Evolutionary conservation across 2,888 invertebrate species (phyloP), one percentile per base, ranked within the genome.

Genomic region (Itoplectis maculator): DNA sequence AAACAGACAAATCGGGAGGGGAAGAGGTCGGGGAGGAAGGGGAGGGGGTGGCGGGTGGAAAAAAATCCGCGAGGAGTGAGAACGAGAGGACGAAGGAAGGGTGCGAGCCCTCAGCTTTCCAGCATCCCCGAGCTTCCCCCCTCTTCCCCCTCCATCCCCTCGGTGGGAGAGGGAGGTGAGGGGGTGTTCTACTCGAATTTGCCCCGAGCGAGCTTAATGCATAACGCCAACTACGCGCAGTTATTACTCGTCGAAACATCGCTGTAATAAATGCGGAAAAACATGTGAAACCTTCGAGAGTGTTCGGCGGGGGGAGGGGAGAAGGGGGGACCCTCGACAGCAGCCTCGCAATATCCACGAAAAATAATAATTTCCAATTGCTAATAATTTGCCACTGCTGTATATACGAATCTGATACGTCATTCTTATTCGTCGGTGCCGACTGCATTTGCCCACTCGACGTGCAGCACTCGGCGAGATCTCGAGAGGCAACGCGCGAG

Each of bases 361-460:
- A 85, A 85, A 85, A 85, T 85, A 82, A 84, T 84, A 83, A 85
- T 79, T 85, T 83, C 66, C 82, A 85, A 84, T 85, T 78, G 77
- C 79, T 70, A 78, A 79, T 85, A 81, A 79, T 77, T 72, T 69
- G 54, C 40, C 23, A 23, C 49, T 69, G 68, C 47, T 15, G 40
- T 56, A 54, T 49, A 45, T 15, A 40, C 37, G 37, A 40, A 40
- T 15, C 61, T 18, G 61, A 61, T 59, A 29, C 29, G 29, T 59
- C 42, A 72, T 59, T 72, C 59, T 56, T 72, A 72, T 72, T 72
- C 45, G 70, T n/a, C 69, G 51, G 15, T 69, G 13, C 37, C 11
- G 37, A 15, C 69, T 70, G 40, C 68, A 45, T 69, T 45, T 61
- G 68, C n/a, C n/a, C 68, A 81, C 59, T 63, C 45, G 70, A 81